Base-by-base conservation (phyloP, 2,113 vertebrate species). In the Oceanites oceanicus region DNA sequence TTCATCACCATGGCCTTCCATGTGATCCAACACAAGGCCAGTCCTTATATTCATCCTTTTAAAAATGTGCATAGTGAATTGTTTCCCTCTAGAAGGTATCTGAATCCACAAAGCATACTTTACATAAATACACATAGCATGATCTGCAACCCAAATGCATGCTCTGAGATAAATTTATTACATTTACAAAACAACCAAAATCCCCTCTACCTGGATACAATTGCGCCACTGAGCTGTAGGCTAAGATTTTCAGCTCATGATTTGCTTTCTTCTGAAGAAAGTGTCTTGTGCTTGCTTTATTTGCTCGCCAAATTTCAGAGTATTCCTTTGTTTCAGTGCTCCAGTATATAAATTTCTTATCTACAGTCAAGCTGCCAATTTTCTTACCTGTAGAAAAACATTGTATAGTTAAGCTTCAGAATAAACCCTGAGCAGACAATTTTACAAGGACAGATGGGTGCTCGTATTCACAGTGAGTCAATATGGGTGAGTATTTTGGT, bases 281-380 rank as follows among this genome's bases (percentile, higher is more conserved):
- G 4, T 65, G 34, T 25, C 71, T 27, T 47, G 67, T 68, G 25
- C 6, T 91, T 56, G 56, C 89, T 89, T 98, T 98, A 80, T 90
- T 73, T 65, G 92, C 52, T 68, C 97, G 92, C 93, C 94, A 97
- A 92, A 98, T 92, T 86, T 91, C 89, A 13, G 91, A 53, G 78
- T 74, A 85, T 40, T 95, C 94, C 59, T 94, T 73, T 12, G n/a
- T 81, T 86, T 86, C 78, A 55, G 8, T 15, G 1, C 90, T 97
- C 98, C 98, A 98, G 23, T 98, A 98, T 53, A 98, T 56, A 85
- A 97, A 98, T 42, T 97, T 88, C 16, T 96, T 82, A 72, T 98
- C 98, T 47, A 95, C 92, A 34, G 97, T 96, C 94, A 98, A 82
- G 77, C 97, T 97, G 40, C 44, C 59, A 55, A 97, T 82, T 61